Conservation (phyloP, 92 coral and sea anemone genomes). For the Metridium senile region DNA sequence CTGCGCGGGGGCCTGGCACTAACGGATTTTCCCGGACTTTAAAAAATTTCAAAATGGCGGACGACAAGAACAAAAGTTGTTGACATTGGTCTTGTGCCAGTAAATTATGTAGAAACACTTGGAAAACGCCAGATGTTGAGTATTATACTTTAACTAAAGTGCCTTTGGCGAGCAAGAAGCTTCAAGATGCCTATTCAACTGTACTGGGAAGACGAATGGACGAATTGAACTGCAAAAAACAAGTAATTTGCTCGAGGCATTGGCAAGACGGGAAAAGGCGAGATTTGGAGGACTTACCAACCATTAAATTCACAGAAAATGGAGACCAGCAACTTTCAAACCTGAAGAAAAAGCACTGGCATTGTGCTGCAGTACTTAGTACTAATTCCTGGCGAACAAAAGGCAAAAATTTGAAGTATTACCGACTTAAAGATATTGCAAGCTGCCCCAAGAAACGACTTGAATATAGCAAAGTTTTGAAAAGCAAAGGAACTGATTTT, state of each 20-base stretch:
- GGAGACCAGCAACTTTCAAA: slow-evolving; percentile 1
- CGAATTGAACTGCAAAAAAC: slow-evolving; percentile 30
- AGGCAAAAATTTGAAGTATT: slow-evolving; percentile 38
- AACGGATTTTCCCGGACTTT: slow-evolving; percentile 51
- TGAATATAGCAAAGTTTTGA: slow-evolving; percentile 45
- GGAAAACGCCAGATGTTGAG: slow-evolving; percentile 36
- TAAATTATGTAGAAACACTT: slow-evolving; percentile 31
- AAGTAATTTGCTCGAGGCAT: slow-evolving; percentile 52
- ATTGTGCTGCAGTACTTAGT: slow-evolving; percentile 54
- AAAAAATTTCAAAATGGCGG: slow-evolving; percentile 21
- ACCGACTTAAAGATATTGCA: slow-evolving; percentile 36
- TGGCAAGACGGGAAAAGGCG: slow-evolving; percentile 33
- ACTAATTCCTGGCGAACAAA: slow-evolving; percentile 60
- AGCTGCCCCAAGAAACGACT: slow-evolving; percentile 30
- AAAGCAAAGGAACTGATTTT: slow-evolving; percentile 50
- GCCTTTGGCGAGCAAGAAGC: slow-evolving; percentile 15
- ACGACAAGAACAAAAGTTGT: slow-evolving; percentile 8
- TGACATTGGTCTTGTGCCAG: slow-evolving; percentile 57
- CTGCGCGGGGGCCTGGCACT: slow-evolving; percentile 19
- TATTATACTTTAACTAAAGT: slow-evolving; percentile 45
- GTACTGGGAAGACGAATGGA: slow-evolving; percentile 50
- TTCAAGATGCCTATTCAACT: slow-evolving; percentile 43
- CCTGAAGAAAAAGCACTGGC: slow-evolving; percentile 43
- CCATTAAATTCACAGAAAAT: slow-evolving; percentile 38
- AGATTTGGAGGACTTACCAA: slow-evolving; percentile 30